Conservation (phyloP, 1,140 invertebrate genomes). For the Heliconius eleuchia region DNA sequence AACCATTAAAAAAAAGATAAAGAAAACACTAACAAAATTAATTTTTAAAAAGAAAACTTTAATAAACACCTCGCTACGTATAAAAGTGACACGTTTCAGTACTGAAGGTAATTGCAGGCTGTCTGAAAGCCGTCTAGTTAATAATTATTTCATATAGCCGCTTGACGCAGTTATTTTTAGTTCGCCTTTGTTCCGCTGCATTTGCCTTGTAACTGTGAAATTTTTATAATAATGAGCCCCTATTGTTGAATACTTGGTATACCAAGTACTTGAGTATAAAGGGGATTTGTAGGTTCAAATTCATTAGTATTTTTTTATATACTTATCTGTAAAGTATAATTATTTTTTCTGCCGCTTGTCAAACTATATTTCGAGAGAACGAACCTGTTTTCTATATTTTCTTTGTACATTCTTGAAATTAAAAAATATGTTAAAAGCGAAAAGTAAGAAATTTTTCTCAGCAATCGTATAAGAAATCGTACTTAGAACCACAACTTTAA, state of each 20-base stretch:
- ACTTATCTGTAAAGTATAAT: too few species aligned
- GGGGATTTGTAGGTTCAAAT: background rate
- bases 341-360: too few species aligned
- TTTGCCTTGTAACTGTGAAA: background rate
- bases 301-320: background rate
- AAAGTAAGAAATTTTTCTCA: too few species aligned
- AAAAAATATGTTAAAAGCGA: too few species aligned
- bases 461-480: too few species aligned
- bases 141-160: slow-evolving; percentile 27
- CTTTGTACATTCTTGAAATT: too few species aligned
- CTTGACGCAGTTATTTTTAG: slow-evolving; percentile 13
- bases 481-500: too few species aligned
- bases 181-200: slow-evolving; percentile 8
- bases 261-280: background rate
- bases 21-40: too few species aligned
- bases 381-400: too few species aligned
- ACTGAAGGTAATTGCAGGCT: slow-evolving; percentile 20
- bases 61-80: background rate
- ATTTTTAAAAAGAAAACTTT: background rate
- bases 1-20: too few species aligned
- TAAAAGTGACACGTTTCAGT: slow-evolving; percentile 29
- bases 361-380: too few species aligned
- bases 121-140: slow-evolving; percentile 29
- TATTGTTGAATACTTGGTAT: background rate
- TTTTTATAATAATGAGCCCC: background rate